Evolutionary conservation across 2,113 vertebrate genomes (phyloP).

Genomic region (Chaetops frenatus): DNA sequence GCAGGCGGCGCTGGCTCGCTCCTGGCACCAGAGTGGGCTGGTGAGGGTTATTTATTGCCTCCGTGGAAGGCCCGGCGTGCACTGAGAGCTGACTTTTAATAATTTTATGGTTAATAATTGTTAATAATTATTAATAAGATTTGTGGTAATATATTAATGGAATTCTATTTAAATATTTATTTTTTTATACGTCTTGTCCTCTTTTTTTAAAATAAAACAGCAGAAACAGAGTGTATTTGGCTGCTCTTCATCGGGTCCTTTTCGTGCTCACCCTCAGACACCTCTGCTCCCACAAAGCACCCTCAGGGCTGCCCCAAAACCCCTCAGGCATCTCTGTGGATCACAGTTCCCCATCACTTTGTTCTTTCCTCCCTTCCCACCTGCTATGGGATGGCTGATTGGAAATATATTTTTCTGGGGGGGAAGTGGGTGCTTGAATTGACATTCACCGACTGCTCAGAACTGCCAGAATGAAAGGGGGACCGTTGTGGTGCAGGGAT

Average conservation of each 20-base stretch:
- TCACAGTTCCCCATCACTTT: neutral
- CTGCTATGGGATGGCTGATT: neutral
- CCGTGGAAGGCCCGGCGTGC: neutral
- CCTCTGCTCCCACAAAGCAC: neutral
- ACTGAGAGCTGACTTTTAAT: neutral
- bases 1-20: conserved; percentile 39
- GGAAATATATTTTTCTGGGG: accelerated
- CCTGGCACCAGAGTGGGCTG: neutral
- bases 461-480: accelerated
- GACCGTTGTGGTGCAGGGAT: accelerated
- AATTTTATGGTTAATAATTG: conserved; percentile 13
- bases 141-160: conserved; percentile 14
- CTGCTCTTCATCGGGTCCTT: neutral
- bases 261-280: neutral
- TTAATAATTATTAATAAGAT: conserved; percentile 32
- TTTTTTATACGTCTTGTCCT: conserved; percentile 27
- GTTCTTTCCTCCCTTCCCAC: neutral
- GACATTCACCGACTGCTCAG: neutral
- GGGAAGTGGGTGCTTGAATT: neutral
- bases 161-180: conserved; percentile 65
- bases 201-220: conserved; percentile 22
- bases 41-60: conserved; percentile 22
- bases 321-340: accelerated
- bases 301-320: neutral
- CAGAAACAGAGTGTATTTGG: neutral